Conservation (phyloP, 2,113 vertebrate species). For the Colistium nudipinnis region DNA sequence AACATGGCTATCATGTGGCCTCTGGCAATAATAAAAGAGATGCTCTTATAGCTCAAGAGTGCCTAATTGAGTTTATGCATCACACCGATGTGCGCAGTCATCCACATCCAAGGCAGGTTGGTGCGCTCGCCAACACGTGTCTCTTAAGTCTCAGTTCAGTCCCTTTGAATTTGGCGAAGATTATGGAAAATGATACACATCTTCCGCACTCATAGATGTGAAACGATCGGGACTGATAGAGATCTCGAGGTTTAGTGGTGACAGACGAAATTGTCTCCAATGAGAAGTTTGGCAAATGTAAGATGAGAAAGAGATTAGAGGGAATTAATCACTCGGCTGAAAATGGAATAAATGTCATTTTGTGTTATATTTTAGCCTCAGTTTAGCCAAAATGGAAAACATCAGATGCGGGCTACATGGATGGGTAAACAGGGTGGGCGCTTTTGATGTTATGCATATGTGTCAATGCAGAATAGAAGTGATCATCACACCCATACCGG, state of each 20-base stretch:
- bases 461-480: conserved; percentile 8
- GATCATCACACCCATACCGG: background rate
- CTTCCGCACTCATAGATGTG: conserved; percentile 67
- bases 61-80: conserved; percentile 74
- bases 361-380: conserved; percentile 28
- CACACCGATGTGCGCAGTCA: conserved; percentile 72
- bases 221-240: conserved; percentile 71
- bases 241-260: conserved; percentile 76
- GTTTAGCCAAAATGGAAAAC: conserved; percentile 14
- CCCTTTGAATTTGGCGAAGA: conserved; percentile 73
- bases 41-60: conserved; percentile 64
- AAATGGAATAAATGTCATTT: conserved; percentile 58
- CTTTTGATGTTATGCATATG: background rate
- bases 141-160: conserved; percentile 64
- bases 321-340: conserved; percentile 62
- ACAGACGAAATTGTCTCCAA: conserved; percentile 70
- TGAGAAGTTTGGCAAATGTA: conserved; percentile 68
- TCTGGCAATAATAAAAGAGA: conserved; percentile 70
- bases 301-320: conserved; percentile 65
- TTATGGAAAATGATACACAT: conserved; percentile 76
- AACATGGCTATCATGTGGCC: conserved; percentile 49
- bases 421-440: conserved; percentile 31
- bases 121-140: conserved; percentile 54
- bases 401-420: conserved; percentile 27
- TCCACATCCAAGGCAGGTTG: conserved; percentile 75